Percentiles rank a stretch among this genome's conserved stretches.
phyloP scores from a whole-genome alignment of 2,113 vertebrate genomes.

The Chiloscyllium plagiosum region DNA sequence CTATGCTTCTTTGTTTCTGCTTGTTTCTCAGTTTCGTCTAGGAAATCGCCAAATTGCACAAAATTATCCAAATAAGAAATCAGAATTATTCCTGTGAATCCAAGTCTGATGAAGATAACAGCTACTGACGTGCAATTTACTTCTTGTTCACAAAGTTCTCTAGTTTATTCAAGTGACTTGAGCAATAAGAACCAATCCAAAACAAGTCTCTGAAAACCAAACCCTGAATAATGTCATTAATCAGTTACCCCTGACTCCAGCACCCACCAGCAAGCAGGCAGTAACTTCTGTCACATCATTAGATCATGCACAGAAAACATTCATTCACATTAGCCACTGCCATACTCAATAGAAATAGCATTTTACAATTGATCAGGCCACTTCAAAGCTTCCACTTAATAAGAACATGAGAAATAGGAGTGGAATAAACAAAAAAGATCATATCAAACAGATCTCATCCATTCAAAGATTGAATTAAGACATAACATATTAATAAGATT shows the following conservation, averaged over 20 bases:
- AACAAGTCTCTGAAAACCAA: background rate
- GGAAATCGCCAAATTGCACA: background rate
- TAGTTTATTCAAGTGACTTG: conserved; percentile 2
- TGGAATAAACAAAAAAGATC: no score
- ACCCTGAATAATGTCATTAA: background rate
- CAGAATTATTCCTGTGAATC: background rate
- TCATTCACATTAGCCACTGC: background rate
- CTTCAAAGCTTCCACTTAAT: background rate
- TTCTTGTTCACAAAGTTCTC: background rate
- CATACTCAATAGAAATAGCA: background rate
- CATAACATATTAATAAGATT: background rate
- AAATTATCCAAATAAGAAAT: background rate
- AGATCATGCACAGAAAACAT: background rate
- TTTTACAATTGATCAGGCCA: background rate
- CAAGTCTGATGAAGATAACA: background rate
- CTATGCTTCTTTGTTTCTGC: no score
- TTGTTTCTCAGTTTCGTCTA: background rate
- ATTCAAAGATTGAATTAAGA: background rate
- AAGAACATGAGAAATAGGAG: background rate
- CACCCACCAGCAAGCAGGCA: background rate
- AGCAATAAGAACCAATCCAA: background rate
- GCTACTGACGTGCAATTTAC: background rate
- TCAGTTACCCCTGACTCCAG: background rate
- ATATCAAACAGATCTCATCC: background rate
- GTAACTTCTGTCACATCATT: background rate